phyloP scores from a whole-genome alignment of 2,888 invertebrate genomes.

The Plagodis dolabraria region DNA sequence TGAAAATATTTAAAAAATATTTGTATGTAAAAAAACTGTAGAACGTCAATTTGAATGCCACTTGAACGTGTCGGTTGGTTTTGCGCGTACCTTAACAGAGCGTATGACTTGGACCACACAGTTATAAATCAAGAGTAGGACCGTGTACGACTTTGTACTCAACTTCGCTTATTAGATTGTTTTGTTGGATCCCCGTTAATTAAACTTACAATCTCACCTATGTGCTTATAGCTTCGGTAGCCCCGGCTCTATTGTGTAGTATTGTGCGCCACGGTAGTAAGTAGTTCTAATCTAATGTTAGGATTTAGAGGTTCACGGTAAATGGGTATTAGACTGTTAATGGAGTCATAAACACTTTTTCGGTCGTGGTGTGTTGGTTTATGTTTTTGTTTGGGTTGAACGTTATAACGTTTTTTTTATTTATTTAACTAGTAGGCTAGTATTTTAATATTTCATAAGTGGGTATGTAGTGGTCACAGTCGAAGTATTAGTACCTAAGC shows the following conservation, averaged over 20 bases:
- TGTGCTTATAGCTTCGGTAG: conserved; percentile 45
- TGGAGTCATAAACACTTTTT: too few relatives aligned
- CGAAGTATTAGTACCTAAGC: too few relatives aligned
- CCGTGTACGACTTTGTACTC: conserved; percentile 63
- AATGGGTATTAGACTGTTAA: too few relatives aligned
- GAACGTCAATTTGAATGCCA: too few relatives aligned
- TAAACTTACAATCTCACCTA: conserved; percentile 55
- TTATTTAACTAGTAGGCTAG: background rate
- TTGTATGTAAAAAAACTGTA: too few relatives aligned
- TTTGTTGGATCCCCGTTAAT: conserved; percentile 68
- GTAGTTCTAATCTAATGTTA: conserved; percentile 1
- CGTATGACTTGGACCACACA: conserved; percentile 25
- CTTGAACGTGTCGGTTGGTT: too few relatives aligned
- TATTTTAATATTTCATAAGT: background rate
- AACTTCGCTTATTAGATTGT: conserved; percentile 76
- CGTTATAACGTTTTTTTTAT: too few relatives aligned
- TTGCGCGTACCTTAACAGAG: too few relatives aligned
- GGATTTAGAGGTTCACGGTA: background rate
- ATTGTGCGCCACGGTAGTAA: conserved; percentile 1
- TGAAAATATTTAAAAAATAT: too few relatives aligned
- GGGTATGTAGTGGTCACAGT: too few relatives aligned
- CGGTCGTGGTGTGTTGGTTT: too few relatives aligned
- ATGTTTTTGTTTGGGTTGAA: too few relatives aligned
- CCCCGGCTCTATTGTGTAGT: conserved; percentile 33
- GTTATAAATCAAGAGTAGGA: conserved; percentile 53